Evolutionary conservation across 2,888 invertebrate species (phyloP).

Genomic region (Thereva nobilitata): DNA sequence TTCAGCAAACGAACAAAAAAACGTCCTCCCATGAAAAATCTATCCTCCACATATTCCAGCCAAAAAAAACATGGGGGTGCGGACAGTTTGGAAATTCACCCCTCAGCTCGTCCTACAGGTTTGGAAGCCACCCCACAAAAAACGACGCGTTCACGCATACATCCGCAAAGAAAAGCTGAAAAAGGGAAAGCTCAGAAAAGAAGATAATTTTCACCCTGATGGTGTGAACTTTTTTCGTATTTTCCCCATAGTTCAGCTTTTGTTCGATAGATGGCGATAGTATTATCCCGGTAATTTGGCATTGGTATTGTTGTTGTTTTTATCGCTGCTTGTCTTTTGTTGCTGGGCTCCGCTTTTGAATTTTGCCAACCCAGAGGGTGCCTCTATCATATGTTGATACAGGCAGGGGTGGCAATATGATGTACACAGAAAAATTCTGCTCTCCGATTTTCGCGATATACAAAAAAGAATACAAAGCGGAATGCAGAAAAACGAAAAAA

Average conservation of each 20-base stretch:
- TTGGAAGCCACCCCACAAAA: too few species aligned
- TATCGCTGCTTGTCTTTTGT: slow-evolving; percentile 9
- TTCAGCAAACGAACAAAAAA: too few species aligned
- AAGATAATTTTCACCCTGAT: slow-evolving; percentile 30
- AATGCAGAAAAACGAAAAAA: slow-evolving; percentile 3
- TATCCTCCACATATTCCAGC: too few species aligned
- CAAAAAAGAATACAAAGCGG: slow-evolving; percentile 19
- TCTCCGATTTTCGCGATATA: slow-evolving; percentile 30
- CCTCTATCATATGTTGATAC: not conserved
- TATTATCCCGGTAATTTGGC: slow-evolving; percentile 16
- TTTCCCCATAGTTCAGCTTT: slow-evolving; percentile 26
- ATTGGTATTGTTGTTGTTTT: slow-evolving; percentile 1
- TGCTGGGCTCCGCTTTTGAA: not conserved
- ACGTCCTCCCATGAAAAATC: too few species aligned
- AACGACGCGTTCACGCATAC: too few species aligned
- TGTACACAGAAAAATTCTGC: not conserved
- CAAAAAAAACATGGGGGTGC: too few species aligned
- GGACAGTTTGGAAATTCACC: too few species aligned
- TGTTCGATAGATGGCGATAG: slow-evolving; percentile 37
- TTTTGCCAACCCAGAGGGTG: slow-evolving; percentile 27
- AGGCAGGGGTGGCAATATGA: not conserved
- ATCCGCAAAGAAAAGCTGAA: slow-evolving; percentile 9
- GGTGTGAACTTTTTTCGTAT: slow-evolving; percentile 32
- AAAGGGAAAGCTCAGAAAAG: slow-evolving; percentile 27
- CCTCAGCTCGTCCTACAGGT: too few species aligned